phyloP scores from a whole-genome alignment of 2,888 invertebrate species.

The Tortrix viridana region DNA sequence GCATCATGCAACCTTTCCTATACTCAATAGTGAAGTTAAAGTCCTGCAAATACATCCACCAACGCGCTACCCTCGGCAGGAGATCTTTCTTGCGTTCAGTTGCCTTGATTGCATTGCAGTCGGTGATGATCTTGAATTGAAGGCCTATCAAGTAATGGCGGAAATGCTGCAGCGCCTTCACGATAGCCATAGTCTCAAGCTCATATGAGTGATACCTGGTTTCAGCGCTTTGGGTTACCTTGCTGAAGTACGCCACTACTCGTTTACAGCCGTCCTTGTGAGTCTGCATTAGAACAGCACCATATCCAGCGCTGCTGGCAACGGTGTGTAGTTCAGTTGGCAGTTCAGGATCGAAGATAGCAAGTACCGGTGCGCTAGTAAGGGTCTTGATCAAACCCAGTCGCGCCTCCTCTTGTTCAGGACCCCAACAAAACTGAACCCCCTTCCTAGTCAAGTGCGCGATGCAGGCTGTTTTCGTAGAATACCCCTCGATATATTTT shows the following conservation, averaged over 20 bases:
- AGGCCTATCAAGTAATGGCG: background rate
- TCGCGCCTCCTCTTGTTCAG: background rate
- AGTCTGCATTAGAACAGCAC: background rate
- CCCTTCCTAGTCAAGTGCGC: constrained; percentile 1
- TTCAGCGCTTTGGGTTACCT: constrained; percentile 14
- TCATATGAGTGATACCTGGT: constrained; percentile 26
- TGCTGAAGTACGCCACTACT: background rate
- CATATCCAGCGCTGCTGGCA: constrained; percentile 14
- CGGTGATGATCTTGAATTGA: background rate
- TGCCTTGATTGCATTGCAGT: constrained; percentile 49
- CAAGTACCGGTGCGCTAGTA: background rate
- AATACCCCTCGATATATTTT: background rate
- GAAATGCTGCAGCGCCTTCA: constrained; percentile 4
- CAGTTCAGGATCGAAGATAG: background rate
- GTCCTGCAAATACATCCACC: no score
- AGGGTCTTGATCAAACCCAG: background rate
- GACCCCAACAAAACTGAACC: background rate
- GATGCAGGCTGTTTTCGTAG: background rate
- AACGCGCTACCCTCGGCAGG: constrained; percentile 46
- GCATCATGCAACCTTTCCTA: background rate
- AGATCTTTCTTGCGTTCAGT: constrained; percentile 46
- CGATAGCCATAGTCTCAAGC: constrained; percentile 8
- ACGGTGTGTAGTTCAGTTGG: constrained; percentile 12
- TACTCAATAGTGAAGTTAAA: constrained; percentile 23
- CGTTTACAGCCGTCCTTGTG: background rate